Evolutionary conservation across 2,888 invertebrate genomes (phyloP).

Genomic region (Netelia inedita): DNA sequence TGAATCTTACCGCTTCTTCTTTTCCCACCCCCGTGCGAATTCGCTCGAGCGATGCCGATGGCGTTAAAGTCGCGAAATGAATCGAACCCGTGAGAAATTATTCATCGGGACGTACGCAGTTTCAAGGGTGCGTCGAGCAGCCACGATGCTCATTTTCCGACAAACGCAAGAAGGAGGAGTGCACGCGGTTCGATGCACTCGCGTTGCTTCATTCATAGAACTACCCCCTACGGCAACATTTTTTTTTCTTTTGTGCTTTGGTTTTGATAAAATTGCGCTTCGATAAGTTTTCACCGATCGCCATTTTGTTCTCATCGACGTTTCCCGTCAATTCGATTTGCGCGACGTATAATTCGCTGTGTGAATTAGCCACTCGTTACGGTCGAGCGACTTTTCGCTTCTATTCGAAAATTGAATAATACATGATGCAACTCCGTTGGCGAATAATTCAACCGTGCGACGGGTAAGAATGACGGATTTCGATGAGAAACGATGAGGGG

Average conservation of each 20-base stretch:
- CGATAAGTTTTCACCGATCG: not conserved
- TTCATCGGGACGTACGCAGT: conserved; percentile 41
- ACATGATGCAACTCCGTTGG: not conserved
- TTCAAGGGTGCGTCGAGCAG: conserved; percentile 43
- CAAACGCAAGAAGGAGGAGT: conserved; percentile 16
- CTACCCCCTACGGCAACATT: conserved; percentile 1
- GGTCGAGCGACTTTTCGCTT: not conserved
- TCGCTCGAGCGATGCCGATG: conserved; percentile 38
- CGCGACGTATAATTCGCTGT: not conserved
- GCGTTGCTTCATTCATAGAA: conserved; percentile 57
- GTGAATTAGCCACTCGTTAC: not conserved
- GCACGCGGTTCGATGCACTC: conserved; percentile 32
- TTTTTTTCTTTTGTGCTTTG: conserved; percentile 9
- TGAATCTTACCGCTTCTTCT: conserved; percentile 1
- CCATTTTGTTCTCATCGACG: not conserved
- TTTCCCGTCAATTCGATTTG: not conserved
- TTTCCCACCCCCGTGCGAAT: conserved; percentile 17
- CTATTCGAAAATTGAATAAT: not conserved
- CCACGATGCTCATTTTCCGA: conserved; percentile 54
- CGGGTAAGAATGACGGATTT: not conserved
- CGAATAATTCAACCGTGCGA: not conserved
- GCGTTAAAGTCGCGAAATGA: conserved; percentile 57
- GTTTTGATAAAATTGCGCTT: not conserved
- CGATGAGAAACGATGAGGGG: not conserved
- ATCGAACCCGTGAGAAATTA: conserved; percentile 61